Conservation (phyloP, 2,888 invertebrate genomes). For the Alviniconcha strummeri region DNA sequence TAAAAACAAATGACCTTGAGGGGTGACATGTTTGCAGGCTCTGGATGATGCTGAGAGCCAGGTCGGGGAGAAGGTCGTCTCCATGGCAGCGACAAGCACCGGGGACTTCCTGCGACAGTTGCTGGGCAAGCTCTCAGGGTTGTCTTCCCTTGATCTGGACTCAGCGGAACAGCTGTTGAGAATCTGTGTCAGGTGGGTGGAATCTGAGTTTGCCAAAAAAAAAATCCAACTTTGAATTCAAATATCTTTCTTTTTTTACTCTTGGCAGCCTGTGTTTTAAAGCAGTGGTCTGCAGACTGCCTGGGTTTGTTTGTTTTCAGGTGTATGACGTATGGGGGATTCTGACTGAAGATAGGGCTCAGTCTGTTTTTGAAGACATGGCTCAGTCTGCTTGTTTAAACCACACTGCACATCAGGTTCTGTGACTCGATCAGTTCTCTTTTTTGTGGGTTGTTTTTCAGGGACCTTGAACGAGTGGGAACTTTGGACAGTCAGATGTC, state of each 20-base stretch:
- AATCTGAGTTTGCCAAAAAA: too few relatives aligned
- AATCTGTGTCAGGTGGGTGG: slow-evolving; percentile 32
- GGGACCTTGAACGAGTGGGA: slow-evolving; percentile 79
- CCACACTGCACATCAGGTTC: too few relatives aligned
- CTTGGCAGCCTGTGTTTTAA: too few relatives aligned
- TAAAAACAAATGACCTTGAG: too few relatives aligned
- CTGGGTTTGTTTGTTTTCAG: too few relatives aligned
- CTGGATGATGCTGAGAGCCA: slow-evolving; percentile 15
- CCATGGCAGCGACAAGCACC: slow-evolving; percentile 12
- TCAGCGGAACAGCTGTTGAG: slow-evolving; percentile 50
- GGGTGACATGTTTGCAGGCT: not conserved
- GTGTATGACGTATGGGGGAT: too few relatives aligned
- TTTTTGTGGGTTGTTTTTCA: slow-evolving; percentile 44
- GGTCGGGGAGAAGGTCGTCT: slow-evolving; percentile 7
- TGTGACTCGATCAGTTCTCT: too few relatives aligned
- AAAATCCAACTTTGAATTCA: too few relatives aligned
- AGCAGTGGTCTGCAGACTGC: not conserved
- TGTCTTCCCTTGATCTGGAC: slow-evolving; percentile 45
- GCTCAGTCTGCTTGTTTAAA: too few relatives aligned
- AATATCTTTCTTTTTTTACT: too few relatives aligned
- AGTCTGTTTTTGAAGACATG: too few relatives aligned
- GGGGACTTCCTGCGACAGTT: slow-evolving; percentile 19
- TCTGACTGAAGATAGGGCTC: too few relatives aligned
- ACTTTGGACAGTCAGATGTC: slow-evolving; percentile 74
- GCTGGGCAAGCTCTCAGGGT: slow-evolving; percentile 9